Conservation (phyloP, 2,113 vertebrate species). For the Euleptes europaea region DNA sequence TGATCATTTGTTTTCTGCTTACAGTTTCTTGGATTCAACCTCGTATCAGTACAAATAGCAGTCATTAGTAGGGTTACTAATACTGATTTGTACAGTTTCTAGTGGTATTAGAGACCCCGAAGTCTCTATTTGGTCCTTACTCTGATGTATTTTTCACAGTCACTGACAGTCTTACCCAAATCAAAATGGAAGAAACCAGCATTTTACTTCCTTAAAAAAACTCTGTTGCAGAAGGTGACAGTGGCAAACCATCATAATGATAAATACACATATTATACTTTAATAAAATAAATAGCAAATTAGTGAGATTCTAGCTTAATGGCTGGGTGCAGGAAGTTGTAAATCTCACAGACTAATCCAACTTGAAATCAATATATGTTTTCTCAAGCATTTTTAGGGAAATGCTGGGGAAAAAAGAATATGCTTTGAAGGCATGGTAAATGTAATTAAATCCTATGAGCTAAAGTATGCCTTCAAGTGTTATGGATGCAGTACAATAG, state of each 20-base stretch:
- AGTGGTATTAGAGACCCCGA: background rate
- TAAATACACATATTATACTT: background rate
- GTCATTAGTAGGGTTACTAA: background rate
- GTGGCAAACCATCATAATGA: slow-evolving; percentile 6
- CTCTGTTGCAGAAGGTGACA: background rate
- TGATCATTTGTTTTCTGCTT: background rate
- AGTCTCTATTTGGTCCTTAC: background rate
- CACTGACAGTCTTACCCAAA: background rate
- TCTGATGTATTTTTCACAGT: background rate
- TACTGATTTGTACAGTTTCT: background rate
- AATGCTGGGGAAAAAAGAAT: background rate
- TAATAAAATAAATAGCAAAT: background rate
- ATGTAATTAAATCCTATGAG: slow-evolving; percentile 17
- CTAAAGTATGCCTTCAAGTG: background rate
- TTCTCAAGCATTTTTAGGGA: slow-evolving; percentile 11
- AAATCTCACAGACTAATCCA: background rate
- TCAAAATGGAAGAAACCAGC: background rate
- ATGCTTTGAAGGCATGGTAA: background rate
- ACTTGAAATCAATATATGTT: slow-evolving; percentile 44
- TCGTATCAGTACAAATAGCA: background rate
- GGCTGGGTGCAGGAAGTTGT: background rate
- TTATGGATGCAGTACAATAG: background rate
- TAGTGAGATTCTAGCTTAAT: background rate
- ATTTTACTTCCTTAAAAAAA: slow-evolving; percentile 2
- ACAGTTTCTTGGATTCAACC: background rate